Base-by-base conservation (phyloP, 2,113 vertebrate species). In the Gymnarchus niloticus region DNA sequence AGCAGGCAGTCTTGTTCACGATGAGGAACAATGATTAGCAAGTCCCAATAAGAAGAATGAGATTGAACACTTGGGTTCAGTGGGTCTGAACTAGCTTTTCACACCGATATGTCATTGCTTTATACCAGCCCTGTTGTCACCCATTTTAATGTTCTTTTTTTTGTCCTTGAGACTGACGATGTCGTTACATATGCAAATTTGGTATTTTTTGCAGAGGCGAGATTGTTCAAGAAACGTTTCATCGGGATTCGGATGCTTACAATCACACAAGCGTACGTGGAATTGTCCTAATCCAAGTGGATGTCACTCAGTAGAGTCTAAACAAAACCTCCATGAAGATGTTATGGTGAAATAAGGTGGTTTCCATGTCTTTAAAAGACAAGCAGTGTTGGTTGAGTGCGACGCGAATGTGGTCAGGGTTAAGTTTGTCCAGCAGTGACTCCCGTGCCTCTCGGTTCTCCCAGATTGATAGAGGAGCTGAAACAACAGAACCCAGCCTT, bases 181-280 rank as follows among this genome's bases (percentile, higher is more conserved):
- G 14, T 56, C 3, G 65, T 23, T 76, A 0, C 3, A 23, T 2
- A 17, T 56, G 8, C 46, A 17, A 54, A 52, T 33, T n/a, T 46
- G 19, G 46, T 84, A 8, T 87, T 41, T 87, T 87, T 90, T 88
- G 69, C 91, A 97, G 96, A 96, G 0, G 6, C 65, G 0, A 88
- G 87, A 33, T 86, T 23, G 87, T 91, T 89, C 37, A 97, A 95
- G 90, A 96, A 95, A 87, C 94, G 96, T 83, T 96, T 96, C 90
- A 96, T 98, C 44, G 97, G 97, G 86, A 95, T 98, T 89, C 94
- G 94, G 86, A 97, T 99, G 96, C 89, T 97, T 56, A 96, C 96
- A 6, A 92, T 98, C 90, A 97, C 96, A 0, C 92, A 95, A 9
- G 91, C 87, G 97, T 97, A 92, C 94, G 95, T 95, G 10, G 41